Evolutionary conservation across 2,113 vertebrate genomes (phyloP).

Genomic region (Delphinus delphis): DNA sequence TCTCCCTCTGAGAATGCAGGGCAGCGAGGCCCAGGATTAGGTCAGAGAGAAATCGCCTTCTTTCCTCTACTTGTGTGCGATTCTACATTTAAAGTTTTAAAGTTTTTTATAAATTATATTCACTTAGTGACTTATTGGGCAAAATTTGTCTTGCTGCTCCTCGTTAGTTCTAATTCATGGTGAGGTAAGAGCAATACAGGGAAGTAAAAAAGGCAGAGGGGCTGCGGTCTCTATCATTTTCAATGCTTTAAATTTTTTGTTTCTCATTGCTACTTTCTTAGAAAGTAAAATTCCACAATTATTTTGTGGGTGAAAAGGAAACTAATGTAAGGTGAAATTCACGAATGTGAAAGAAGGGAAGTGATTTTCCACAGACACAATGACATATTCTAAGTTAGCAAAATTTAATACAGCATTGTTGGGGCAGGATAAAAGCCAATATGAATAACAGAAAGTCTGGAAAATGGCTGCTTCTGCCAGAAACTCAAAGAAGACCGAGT

Average conservation of each 20-base stretch:
- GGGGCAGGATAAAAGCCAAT: background rate
- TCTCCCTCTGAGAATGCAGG: background rate
- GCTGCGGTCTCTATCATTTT: background rate
- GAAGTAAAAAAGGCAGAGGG: background rate
- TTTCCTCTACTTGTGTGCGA: background rate
- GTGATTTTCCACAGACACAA: background rate
- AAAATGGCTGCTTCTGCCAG: background rate
- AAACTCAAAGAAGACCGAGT: background rate
- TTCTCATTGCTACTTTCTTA: conserved; percentile 10
- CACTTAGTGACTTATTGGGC: background rate
- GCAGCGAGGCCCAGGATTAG: no score
- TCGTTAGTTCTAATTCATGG: background rate
- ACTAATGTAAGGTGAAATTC: background rate
- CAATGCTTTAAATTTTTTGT: background rate
- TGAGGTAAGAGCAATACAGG: background rate
- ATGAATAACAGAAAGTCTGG: background rate
- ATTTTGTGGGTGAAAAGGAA: background rate
- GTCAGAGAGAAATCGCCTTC: background rate
- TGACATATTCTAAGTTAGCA: background rate
- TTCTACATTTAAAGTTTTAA: background rate
- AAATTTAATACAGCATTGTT: background rate
- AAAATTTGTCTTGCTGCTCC: background rate
- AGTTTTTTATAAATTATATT: background rate
- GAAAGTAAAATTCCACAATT: background rate
- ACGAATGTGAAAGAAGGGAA: background rate